Base-by-base conservation (phyloP, 2,888 invertebrate species). In the Drosophila setosimentum region DNA sequence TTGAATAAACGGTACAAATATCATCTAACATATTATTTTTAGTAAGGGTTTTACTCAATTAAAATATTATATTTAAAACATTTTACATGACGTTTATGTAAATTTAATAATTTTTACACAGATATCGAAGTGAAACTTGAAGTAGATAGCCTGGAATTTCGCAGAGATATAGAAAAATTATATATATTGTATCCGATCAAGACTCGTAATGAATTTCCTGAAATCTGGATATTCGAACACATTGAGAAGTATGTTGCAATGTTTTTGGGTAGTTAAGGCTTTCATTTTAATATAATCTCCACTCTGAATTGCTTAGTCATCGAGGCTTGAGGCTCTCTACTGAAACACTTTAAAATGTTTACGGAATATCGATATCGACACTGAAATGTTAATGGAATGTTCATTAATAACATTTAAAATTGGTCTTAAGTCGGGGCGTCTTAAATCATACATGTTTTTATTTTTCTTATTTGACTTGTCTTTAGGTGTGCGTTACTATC, bases 211-310 rank as follows among this genome's bases (percentile, higher is more conserved):
- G 65, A 79, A 16, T 78, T 78, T 42, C 58, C 60, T 10, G 86
- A 82, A 29, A 82, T 50, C 40, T 82, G 83, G 86, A 70, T 82
- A 51, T 82, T 80, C 51, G 60, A 70, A 37, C 30, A 55, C 24
- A 35, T 59, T 35, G 67, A 62, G 37, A 73, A 62, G 73, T 73
- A 74, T 68, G 42, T 1, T 42, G 62, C 37, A 76, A 59, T 29
- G 29, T 27, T 8, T 13, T 42, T 42, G 10, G 27, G 16, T 33
- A 27, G 33, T 5, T 29, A 10, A 16, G 40, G 21, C 10, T 57
- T 40, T 55, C 8, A 7, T 24, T 55, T 33, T 21, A 42, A 21
- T 21, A 42, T 42, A 42, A 11, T 5, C 11, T 11, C 2, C 2
- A 42, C 21, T 0, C 11, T 42, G 21, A 42, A 21, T 21, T 42